Conservation (phyloP, 1,140 invertebrate species). For the Ericerus pela region DNA sequence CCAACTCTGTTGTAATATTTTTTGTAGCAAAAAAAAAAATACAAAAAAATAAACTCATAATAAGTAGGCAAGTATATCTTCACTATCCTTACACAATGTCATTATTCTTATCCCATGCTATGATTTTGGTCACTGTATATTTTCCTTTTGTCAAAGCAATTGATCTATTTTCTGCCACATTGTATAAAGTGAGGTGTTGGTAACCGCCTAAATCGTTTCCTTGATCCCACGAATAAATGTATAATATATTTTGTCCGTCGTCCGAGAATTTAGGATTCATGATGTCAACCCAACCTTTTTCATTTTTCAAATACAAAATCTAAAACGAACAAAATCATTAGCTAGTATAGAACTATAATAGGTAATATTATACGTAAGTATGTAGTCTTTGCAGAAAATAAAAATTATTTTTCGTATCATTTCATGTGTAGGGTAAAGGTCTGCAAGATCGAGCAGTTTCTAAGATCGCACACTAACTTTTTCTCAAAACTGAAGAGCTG, state of each 20-base stretch:
- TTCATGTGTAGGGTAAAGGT: no score
- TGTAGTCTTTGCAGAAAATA: no score
- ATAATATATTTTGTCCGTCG: slow-evolving; percentile 38
- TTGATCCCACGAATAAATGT: slow-evolving; percentile 47
- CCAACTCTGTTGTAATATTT: no score
- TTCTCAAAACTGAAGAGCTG: no score
- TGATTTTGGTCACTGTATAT: slow-evolving; percentile 61
- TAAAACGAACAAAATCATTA: slow-evolving; percentile 19
- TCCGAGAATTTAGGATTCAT: slow-evolving; percentile 41
- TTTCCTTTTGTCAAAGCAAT: slow-evolving; percentile 50
- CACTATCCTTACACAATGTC: slow-evolving; percentile 23
- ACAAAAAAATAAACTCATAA: no score
- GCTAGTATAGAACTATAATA: slow-evolving; percentile 13
- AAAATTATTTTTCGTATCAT: no score
- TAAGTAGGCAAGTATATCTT: no score
- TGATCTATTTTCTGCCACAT: slow-evolving; percentile 25
- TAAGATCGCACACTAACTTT: no score
- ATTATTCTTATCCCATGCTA: slow-evolving; percentile 55
- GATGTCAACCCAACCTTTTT: slow-evolving; percentile 52
- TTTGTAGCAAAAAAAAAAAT: no score
- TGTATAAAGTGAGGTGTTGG: slow-evolving; percentile 47
- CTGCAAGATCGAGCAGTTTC: no score
- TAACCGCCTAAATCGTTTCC: slow-evolving; percentile 39
- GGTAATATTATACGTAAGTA: neutral
- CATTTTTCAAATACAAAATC: slow-evolving; percentile 31